Conservation (phyloP, 37 sponge, comb jelly and placozoan genomes). For the Axinella damicornis region DNA sequence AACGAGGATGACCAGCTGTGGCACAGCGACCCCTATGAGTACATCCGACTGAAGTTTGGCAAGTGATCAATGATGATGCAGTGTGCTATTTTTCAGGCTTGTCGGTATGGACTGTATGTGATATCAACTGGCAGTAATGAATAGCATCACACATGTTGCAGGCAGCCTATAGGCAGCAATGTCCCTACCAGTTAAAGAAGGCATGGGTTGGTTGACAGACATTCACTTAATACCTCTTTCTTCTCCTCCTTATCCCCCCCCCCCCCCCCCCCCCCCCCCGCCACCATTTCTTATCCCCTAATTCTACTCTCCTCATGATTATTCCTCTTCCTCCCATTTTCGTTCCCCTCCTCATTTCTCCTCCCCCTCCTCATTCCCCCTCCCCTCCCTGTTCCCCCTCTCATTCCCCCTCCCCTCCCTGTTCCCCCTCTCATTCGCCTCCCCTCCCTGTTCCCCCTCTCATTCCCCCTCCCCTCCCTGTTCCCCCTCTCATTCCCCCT, state of each 20-base stretch:
- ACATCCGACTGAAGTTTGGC: constrained; percentile 95
- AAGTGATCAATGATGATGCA: not conserved
- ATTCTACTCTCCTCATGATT: no score
- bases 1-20: constrained; percentile 95
- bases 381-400: no score
- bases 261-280: not conserved
- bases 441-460: not conserved
- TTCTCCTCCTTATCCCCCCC: not conserved
- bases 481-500: not conserved
- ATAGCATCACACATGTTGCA: no score
- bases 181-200: no score
- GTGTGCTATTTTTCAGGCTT: not conserved
- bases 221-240: not conserved
- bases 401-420: not conserved
- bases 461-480: not conserved
- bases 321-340: no score
- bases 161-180: no score
- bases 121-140: no score
- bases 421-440: not conserved
- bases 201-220: no score
- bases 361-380: no score
- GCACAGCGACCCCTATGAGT: constrained; percentile 96
- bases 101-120: no score
- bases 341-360: no score
- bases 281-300: not conserved